Evolutionary conservation across 1,140 invertebrate species (phyloP).

Genomic region (Drosophila subpulchrella): DNA sequence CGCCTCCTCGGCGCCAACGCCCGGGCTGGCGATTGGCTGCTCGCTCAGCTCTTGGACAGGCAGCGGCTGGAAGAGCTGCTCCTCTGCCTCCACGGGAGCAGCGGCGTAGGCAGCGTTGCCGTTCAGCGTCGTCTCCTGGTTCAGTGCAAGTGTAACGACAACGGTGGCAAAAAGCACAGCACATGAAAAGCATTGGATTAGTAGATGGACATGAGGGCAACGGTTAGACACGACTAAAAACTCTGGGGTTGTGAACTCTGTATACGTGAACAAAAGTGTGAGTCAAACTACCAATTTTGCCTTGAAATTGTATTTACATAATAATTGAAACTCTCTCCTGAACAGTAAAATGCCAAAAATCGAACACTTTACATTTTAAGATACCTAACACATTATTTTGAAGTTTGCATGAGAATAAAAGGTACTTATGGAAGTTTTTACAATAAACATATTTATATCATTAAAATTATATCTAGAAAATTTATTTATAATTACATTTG

Average conservation of each 20-base stretch:
- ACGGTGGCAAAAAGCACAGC: conserved; percentile 58
- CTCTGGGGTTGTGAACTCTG: conserved; percentile 12
- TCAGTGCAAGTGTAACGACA: conserved; percentile 49
- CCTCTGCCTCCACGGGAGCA: conserved; percentile 37
- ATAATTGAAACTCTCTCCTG: not conserved
- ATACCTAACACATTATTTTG: too few relatives aligned
- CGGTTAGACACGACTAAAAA: conserved; percentile 40
- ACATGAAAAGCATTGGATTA: conserved; percentile 81
- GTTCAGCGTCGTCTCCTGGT: conserved; percentile 66
- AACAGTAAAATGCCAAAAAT: too few relatives aligned
- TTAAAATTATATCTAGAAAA: too few relatives aligned
- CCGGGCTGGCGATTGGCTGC: conserved; percentile 29
- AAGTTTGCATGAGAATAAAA: too few relatives aligned
- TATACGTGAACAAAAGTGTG: conserved; percentile 4
- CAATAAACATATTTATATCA: too few relatives aligned
- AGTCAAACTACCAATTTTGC: not conserved
- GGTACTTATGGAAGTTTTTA: too few relatives aligned
- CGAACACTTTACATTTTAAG: too few relatives aligned
- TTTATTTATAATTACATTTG: too few relatives aligned
- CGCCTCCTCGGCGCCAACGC: conserved; percentile 64
- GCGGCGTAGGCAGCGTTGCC: conserved; percentile 57
- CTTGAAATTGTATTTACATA: not conserved
- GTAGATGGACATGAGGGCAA: conserved; percentile 72
- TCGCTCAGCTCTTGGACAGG: conserved; percentile 32
- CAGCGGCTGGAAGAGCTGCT: conserved; percentile 19